Evolutionary conservation across 2,888 invertebrate species (phyloP), one percentile per base, ranked within the genome.

Genomic region (Tetragonula carbonaria): DNA sequence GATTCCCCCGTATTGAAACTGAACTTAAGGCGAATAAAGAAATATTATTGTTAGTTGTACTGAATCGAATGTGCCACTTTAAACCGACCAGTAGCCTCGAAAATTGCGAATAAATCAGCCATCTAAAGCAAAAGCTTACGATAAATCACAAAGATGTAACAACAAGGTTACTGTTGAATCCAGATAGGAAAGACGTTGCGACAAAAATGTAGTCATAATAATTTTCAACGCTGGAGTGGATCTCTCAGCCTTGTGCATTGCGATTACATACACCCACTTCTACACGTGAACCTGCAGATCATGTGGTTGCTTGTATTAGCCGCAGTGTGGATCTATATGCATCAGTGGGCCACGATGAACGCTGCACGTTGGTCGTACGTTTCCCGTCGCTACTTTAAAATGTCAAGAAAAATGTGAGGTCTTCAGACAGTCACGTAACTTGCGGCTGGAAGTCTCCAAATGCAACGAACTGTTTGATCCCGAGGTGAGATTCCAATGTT

Each of bases 301-400:
- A 73, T 70, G 70, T 70, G 55, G 59, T 57, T 68, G 55, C 18
- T 70, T 57, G 16, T 57, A 14, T 21, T 65, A 82, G 53, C 80
- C 70, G 85, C 85, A 85, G 59, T 86, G 79, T 66, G 76, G 57
- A 59, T 55, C 68, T 68, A 45, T 71, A 79, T 84, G 74, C 82
- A 70, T 67, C 79, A 85, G 77, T 74, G 59, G 80, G 23, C 50
- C 82, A 81, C 70, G 66, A 86, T 86, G 85, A 74, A 67, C 68
- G 59, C 21, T 53, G 73, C 23, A 68, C 71, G 80, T 13, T 63
- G 71, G 59, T 51, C 23, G 63, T 23, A 33, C 28, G 16, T 21
- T 68, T 78, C 28, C n/a, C 50, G 45, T 65, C 63, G 68, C 11
- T 33, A 55, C 73, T n/a, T 57, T 59, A 67, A 78, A 82, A 87